phyloP scores from a whole-genome alignment of 2,113 vertebrate genomes.

The Henicopernis longicauda region DNA sequence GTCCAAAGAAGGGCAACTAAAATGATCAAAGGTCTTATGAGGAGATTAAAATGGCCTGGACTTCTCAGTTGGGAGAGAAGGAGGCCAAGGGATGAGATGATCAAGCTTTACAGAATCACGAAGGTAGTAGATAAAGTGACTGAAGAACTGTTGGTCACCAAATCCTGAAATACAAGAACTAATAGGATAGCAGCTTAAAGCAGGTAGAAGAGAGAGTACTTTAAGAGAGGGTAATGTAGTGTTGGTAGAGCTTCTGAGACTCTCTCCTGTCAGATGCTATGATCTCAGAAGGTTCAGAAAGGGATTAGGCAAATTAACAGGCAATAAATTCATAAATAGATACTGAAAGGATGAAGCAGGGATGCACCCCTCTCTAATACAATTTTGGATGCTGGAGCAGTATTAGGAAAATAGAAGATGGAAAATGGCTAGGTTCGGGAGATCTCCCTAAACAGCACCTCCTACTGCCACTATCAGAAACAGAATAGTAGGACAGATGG shows the following conservation, averaged over 20 bases:
- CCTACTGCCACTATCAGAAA: not conserved
- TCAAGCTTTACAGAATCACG: not conserved
- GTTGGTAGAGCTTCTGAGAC: not conserved
- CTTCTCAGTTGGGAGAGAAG: not conserved
- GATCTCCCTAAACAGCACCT: not conserved
- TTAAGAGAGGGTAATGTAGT: not conserved
- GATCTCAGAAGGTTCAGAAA: not conserved
- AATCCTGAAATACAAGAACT: not conserved
- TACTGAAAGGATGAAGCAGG: not conserved
- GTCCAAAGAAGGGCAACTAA: not conserved
- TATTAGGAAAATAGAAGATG: not conserved
- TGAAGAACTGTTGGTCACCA: not conserved
- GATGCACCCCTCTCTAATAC: not conserved
- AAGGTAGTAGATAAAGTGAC: not conserved
- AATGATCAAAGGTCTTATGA: not conserved
- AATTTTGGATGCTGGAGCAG: not conserved
- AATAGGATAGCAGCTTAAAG: not conserved
- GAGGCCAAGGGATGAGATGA: not conserved
- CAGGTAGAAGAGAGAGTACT: not conserved
- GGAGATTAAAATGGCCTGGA: not conserved
- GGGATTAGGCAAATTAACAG: not conserved
- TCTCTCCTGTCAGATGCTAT: not conserved
- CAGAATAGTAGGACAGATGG: not conserved
- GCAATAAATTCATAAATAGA: not conserved
- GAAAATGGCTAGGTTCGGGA: not conserved